Evolutionary conservation across 2,113 vertebrate species (phyloP), one percentile per base, ranked within the genome.

Genomic region (Planiliza haematocheilus): DNA sequence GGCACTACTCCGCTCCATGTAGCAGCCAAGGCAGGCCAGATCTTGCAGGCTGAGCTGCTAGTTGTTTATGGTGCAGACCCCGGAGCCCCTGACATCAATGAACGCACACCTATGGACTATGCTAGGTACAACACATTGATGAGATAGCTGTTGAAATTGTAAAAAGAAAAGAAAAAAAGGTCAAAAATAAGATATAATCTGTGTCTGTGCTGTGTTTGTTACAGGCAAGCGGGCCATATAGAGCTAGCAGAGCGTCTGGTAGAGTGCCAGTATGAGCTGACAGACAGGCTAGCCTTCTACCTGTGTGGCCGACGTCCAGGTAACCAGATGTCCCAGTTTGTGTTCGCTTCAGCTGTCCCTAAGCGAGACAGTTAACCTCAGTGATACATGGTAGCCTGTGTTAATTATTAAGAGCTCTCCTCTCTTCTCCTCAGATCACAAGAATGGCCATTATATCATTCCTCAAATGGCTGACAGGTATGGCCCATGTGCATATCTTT

Each of bases 401-500:
- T 20, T 7, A 13, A 1, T 51, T 24, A 21, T 51, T 10, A n/a
- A 34, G 8, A 42, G 2, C 1, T 46, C 10, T 66, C 7, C 16
- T 79, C 37, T 71, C 13, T 9, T 75, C 52, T 51, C 12, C 79
- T 42, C 86, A 99, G 98, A 99, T 95, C 98, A 99, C 94, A 99
- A 99, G 93, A 99, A 98, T 10, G 97, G 97, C 50, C 98, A 99
- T 95, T 99, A 99, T 89, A 98, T 99, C 92, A 99, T 99, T 90
- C 98, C 98, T 10, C 98, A 99, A 87, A 99, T 99, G 98, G 98
- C 98, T 11, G 98, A 99, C 94, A 99, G 98, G 98, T 99, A 91
- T 93, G 94, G 42, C 70, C 50, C 53, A 7, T 56, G n/a, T 61
- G 1, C 34, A 62, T 36, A 17, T 20, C 17, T 66, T 49, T 46